Conservation (phyloP, 2,888 invertebrate species). For the Druceiella hillmani region DNA sequence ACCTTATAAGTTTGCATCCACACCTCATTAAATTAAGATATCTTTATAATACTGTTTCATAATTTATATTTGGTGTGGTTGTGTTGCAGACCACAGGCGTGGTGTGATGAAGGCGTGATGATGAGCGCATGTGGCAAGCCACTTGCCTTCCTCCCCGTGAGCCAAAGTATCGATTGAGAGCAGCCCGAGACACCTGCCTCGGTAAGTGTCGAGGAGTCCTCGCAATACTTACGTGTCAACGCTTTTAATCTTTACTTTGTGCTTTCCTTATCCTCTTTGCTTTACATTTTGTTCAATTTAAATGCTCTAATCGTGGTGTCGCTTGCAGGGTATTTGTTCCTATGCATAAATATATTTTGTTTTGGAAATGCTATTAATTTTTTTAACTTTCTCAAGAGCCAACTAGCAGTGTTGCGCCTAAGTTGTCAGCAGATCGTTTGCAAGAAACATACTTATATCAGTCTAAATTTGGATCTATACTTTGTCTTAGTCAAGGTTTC, state of each 20-base stretch:
- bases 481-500: conserved; percentile 63
- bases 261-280: too few relatives aligned
- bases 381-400: conserved; percentile 40
- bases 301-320: too few relatives aligned
- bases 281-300: conserved; percentile 14
- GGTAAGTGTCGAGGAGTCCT: conserved; percentile 54
- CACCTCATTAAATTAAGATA: conserved; percentile 26
- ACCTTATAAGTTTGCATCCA: conserved; percentile 32
- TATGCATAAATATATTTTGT: too few relatives aligned
- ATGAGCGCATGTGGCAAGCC: conserved; percentile 18
- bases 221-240: conserved; percentile 46
- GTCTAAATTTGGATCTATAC: conserved; percentile 34
- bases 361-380: too few relatives aligned
- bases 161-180: conserved; percentile 53
- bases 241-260: conserved; percentile 54
- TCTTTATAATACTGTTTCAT: conserved; percentile 1
- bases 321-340: too few relatives aligned
- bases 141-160: conserved; percentile 35
- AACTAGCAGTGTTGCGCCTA: conserved; percentile 53
- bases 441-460: conserved; percentile 32
- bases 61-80: conserved; percentile 19
- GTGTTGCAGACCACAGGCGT: conserved; percentile 24
- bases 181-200: conserved; percentile 45
- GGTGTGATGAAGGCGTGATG: conserved; percentile 40
- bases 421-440: conserved; percentile 40